Conservation (phyloP, 1,140 invertebrate genomes). For the Uloborus diversus region DNA sequence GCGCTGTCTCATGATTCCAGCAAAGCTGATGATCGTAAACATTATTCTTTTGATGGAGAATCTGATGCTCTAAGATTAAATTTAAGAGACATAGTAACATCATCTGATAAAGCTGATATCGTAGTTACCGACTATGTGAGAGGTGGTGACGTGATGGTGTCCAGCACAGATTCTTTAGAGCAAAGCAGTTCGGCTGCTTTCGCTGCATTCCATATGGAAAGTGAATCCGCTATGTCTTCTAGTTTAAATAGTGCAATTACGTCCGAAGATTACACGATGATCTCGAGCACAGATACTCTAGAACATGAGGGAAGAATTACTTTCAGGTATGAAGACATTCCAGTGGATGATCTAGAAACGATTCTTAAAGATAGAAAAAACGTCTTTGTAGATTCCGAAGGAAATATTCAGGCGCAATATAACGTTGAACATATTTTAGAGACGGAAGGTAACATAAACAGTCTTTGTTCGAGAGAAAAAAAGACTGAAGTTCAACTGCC, state of each 20-base stretch:
- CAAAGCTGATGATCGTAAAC: conserved; percentile 8
- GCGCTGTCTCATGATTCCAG: conserved; percentile 23
- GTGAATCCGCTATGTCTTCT: conserved; percentile 81
- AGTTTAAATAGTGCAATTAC: conserved; percentile 74
- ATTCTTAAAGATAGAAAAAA: conserved; percentile 24
- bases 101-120: conserved; percentile 4
- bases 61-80: not conserved
- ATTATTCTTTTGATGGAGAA: not conserved
- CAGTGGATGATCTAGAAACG: conserved; percentile 39
- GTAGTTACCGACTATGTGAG: conserved; percentile 19
- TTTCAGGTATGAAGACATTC: conserved; percentile 40
- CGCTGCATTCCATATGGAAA: conserved; percentile 83
- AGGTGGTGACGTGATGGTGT: conserved; percentile 69
- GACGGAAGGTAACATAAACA: conserved; percentile 27
- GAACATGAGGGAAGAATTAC: conserved; percentile 65
- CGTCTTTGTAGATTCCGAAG: conserved; percentile 48
- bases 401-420: conserved; percentile 44
- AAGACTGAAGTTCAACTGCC: not conserved
- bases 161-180: conserved; percentile 76
- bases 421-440: conserved; percentile 22
- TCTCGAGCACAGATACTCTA: conserved; percentile 75
- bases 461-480: not conserved
- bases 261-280: conserved; percentile 75
- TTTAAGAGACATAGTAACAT: too few species aligned
- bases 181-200: conserved; percentile 78